Percentiles rank a stretch among this genome's conserved stretches.
Conservation (phyloP, 1,140 invertebrate species). For the Neodiprion lecontei region DNA sequence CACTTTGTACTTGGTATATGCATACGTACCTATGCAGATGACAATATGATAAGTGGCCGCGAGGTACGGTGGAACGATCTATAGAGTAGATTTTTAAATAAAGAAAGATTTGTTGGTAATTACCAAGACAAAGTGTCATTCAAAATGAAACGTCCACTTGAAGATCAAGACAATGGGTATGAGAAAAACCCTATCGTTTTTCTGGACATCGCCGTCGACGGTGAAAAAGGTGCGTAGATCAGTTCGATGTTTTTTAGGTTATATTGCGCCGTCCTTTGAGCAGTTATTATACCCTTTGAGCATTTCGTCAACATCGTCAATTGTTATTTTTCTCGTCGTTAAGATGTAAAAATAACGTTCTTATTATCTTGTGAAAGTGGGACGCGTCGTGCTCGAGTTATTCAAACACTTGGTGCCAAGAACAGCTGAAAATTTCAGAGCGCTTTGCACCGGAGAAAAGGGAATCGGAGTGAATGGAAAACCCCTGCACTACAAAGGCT, state of each 20-base stretch:
- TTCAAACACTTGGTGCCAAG: slow-evolving; percentile 86
- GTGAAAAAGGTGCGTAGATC: slow-evolving; percentile 59
- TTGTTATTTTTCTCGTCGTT: slow-evolving; percentile 9
- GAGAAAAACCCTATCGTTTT: slow-evolving; percentile 66
- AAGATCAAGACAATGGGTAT: neutral
- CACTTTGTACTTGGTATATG: too few relatives aligned
- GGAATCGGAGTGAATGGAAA: slow-evolving; percentile 74
- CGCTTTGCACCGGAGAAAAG: slow-evolving; percentile 86
- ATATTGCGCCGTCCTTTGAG: slow-evolving; percentile 27
- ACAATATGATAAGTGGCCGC: too few relatives aligned
- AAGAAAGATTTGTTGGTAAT: too few relatives aligned
- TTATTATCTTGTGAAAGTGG: slow-evolving; percentile 66
- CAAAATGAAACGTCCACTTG: neutral
- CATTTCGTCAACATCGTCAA: slow-evolving; percentile 12
- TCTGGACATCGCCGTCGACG: slow-evolving; percentile 74
- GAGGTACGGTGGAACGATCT: too few relatives aligned
- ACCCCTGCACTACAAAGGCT: slow-evolving; percentile 78
- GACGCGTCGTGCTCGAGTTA: slow-evolving; percentile 82
- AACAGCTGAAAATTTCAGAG: slow-evolving; percentile 91
- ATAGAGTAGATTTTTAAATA: too few relatives aligned
- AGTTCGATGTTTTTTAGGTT: slow-evolving; percentile 35
- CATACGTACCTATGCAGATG: too few relatives aligned
- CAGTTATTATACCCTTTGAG: slow-evolving; percentile 10
- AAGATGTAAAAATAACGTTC: slow-evolving; percentile 17
- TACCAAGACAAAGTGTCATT: too few relatives aligned